Evolutionary conservation across 2,113 vertebrate species (phyloP), one percentile per base, ranked within the genome.

Genomic region (Istiophorus platypterus): DNA sequence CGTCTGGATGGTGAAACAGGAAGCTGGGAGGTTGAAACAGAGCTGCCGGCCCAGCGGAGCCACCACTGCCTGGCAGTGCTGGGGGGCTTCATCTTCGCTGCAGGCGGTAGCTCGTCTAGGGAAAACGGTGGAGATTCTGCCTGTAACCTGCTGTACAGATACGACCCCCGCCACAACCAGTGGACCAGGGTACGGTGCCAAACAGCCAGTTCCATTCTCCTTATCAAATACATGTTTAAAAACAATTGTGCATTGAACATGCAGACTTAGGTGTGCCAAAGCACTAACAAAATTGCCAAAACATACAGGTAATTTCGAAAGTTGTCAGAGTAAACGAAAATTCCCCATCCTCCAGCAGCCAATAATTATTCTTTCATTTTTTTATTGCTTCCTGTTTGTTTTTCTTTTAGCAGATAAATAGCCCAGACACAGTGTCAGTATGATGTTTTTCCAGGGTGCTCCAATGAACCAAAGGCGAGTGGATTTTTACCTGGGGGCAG

Each of bases 71-170:
- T 98, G 2, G 96, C 97, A 0, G 96, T 97, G 8, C 87, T 99
- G 57, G 98, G 98, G 10, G 97, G 97, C 0, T 99, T 99, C 88
- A 95, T 99, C 90, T 99, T 96, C 82, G 94, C 97, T 2, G 96
- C 97, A 0, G 98, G 98, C 0, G 97, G 98, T 57, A 99, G 97
- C 89, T 97, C 96, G 27, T 98, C 97, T 1, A 92, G 96, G 56
- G 97, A 98, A 95, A 97, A 97, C 14, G 96, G 97, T 31, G 97
- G 96, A 85, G 97, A 97, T 10, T 96, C 97, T 0, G 97, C 97
- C 2, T 97, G 97, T 22, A 97, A 96, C 92, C 94, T 98, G 82
- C 96, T 99, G 84, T 97, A 99, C 95, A 95, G 98, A 94, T 99
- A 98, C 84, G 97, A 99, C 90, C 97, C 98, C 76, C 96, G 98